These are phyloP conservation scores for Scaptomyza cyrtandrae DNA, from an alignment of 2,888 invertebrate genomes.

Conservation along the genomic window DNA sequence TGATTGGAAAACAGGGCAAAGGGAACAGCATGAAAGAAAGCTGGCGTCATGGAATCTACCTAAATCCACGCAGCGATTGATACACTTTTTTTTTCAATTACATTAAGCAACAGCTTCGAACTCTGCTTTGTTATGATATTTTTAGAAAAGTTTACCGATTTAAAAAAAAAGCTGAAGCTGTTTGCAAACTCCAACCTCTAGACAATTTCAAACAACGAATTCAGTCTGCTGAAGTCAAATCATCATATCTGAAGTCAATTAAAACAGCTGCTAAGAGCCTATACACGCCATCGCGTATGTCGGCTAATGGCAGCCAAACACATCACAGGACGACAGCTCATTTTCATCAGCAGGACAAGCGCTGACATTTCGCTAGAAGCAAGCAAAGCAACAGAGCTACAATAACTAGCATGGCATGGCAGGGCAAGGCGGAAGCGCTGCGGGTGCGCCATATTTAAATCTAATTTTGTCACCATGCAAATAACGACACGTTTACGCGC, in stretches of 20 bases:
- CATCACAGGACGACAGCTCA: slow-evolving; percentile 50
- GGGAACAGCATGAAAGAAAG: not conserved
- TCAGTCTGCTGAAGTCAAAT: slow-evolving; percentile 15
- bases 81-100: slow-evolving; percentile 53
- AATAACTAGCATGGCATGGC: not conserved
- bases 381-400: slow-evolving; percentile 2
- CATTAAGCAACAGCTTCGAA: slow-evolving; percentile 31
- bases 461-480: slow-evolving; percentile 76
- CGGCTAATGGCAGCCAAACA: slow-evolving; percentile 3
- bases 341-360: slow-evolving; percentile 70
- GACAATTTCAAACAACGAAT: not conserved
- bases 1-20: slow-evolving; percentile 7
- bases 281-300: not conserved
- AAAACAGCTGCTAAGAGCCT: slow-evolving; percentile 25
- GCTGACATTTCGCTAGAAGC: slow-evolving; percentile 68
- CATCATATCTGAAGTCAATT: slow-evolving; percentile 44
- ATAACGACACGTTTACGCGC: slow-evolving; percentile 63
- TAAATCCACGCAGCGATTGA: slow-evolving; percentile 36
- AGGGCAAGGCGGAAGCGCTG: slow-evolving; percentile 25
- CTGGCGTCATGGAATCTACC: slow-evolving; percentile 6
- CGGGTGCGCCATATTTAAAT: slow-evolving; percentile 75
- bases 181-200: slow-evolving; percentile 1
- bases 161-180: slow-evolving; percentile 8
- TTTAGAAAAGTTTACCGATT: slow-evolving; percentile 14
- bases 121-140: slow-evolving; percentile 18